Evolutionary conservation across 2,888 invertebrate species (phyloP).

Genomic region (Volucella inflata): DNA sequence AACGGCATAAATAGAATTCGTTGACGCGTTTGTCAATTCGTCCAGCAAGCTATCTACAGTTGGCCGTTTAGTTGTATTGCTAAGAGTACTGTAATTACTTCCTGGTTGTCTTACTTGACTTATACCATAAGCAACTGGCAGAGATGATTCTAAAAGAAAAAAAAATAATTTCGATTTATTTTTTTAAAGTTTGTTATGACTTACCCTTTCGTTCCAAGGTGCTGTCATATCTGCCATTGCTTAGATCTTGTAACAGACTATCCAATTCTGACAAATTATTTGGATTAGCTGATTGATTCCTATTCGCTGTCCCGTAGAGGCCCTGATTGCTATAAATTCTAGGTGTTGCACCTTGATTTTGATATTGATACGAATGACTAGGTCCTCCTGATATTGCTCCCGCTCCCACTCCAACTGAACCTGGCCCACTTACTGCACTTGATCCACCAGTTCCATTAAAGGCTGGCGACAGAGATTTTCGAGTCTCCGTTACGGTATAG

Average conservation of each 20-base stretch:
- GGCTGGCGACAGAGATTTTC: conserved; percentile 78
- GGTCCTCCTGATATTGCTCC: conserved; percentile 32
- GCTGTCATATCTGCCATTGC: conserved; percentile 88
- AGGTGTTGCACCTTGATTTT: conserved; percentile 76
- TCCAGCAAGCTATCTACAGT: conserved; percentile 95
- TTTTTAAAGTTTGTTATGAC: neutral
- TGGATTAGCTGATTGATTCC: conserved; percentile 77
- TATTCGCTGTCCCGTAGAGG: conserved; percentile 60
- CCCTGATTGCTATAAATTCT: conserved; percentile 41
- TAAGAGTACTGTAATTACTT: conserved; percentile 81
- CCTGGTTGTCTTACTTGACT: conserved; percentile 82
- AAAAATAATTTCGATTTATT: neutral
- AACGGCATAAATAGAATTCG: conserved; percentile 85
- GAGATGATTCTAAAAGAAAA: conserved; percentile 78
- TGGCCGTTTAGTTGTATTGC: conserved; percentile 86
- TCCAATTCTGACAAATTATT: conserved; percentile 96
- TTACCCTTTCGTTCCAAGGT: conserved; percentile 84
- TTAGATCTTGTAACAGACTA: conserved; percentile 94
- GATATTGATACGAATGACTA: conserved; percentile 80
- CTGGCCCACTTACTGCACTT: conserved; percentile 17
- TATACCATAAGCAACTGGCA: conserved; percentile 80
- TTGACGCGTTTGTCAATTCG: conserved; percentile 87
- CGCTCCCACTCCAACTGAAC: no score
- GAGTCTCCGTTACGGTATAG: conserved; percentile 80
- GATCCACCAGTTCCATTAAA: conserved; percentile 73